Evolutionary conservation across 2,797 vertebrate genomes (phyloP).

Genomic region (Bovichtus diacanthus): DNA sequence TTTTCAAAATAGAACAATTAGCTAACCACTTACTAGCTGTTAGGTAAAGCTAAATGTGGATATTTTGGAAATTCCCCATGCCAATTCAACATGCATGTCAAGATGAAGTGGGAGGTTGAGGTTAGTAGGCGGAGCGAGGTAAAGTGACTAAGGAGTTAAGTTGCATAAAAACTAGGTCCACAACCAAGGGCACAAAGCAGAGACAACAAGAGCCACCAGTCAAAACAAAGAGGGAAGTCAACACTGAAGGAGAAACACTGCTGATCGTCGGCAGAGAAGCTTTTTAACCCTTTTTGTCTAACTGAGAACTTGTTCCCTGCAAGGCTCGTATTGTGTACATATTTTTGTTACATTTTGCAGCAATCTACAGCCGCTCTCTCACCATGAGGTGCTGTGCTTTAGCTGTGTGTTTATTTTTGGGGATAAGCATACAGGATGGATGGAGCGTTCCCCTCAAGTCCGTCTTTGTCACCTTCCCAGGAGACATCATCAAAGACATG

Average conservation of each 20-base stretch:
- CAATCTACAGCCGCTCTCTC: constrained; percentile 51
- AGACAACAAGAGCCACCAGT: constrained; percentile 55
- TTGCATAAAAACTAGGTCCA: constrained; percentile 82
- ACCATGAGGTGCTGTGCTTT: constrained; percentile 78
- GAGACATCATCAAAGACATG: constrained; percentile 84
- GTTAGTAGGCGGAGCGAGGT: constrained; percentile 65
- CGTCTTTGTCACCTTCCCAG: constrained; percentile 87
- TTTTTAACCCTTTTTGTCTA: constrained; percentile 1
- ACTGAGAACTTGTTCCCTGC: constrained; percentile 29
- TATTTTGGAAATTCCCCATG: constrained; percentile 80
- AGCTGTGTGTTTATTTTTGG: constrained; percentile 78
- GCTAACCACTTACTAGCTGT: constrained; percentile 44
- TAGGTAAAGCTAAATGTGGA: constrained; percentile 68
- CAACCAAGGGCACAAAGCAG: constrained; percentile 54
- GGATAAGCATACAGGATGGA: constrained; percentile 78
- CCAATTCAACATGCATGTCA: constrained; percentile 43
- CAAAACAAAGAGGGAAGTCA: constrained; percentile 62
- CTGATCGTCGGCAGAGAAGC: constrained; percentile 34
- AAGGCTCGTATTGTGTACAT: neutral
- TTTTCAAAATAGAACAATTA: constrained; percentile 36
- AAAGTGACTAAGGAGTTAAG: constrained; percentile 79
- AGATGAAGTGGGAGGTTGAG: constrained; percentile 74
- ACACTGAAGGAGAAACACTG: constrained; percentile 25
- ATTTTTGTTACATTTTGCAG: constrained; percentile 10
- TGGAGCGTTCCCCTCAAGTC: constrained; percentile 80